A percentile compares a stretch with the other conserved stretches of the same genome.
Conservation (phyloP, 2,113 vertebrate genomes). For the Neolamprologus ventralis region DNA sequence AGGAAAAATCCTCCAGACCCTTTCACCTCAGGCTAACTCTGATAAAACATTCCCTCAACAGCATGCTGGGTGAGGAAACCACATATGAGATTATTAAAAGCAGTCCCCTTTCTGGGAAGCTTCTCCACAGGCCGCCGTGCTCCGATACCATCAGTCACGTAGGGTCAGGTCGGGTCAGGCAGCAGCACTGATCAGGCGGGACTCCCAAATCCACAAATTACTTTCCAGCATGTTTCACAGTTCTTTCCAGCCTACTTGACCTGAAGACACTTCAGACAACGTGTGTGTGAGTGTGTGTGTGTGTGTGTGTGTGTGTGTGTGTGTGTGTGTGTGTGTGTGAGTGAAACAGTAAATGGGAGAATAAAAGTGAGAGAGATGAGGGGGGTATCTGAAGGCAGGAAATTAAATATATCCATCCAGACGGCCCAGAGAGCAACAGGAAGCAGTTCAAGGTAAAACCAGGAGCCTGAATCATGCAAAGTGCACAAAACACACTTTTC, state of each 20-base stretch:
- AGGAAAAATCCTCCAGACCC: not conserved
- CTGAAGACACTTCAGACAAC: not conserved
- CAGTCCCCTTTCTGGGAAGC: not conserved
- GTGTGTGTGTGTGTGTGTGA: rapidly evolving
- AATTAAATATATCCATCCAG: not conserved
- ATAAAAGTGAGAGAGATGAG: not conserved
- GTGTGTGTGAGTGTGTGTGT: not conserved
- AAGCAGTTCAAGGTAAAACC: not conserved
- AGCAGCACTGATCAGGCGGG: not conserved
- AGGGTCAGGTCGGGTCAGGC: not conserved
- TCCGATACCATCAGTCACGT: not conserved
- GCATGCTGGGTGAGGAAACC: not conserved
- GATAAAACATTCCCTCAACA: not conserved
- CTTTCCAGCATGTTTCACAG: conserved; percentile 3
- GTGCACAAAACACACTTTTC: not conserved
- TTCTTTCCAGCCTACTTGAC: not conserved
- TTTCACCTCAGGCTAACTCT: not conserved
- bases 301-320: not conserved
- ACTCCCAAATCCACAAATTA: not conserved
- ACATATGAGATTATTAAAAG: not conserved
- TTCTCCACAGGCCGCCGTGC: not conserved
- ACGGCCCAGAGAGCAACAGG: not conserved
- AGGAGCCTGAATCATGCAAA: too few relatives aligned
- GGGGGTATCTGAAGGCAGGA: not conserved
- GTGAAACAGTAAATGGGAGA: not conserved